A percentile compares a stretch with the other conserved stretches of the same genome.
Evolutionary conservation across 1,140 invertebrate genomes (phyloP).

Genomic region (Lamellibrachia luymesi): DNA sequence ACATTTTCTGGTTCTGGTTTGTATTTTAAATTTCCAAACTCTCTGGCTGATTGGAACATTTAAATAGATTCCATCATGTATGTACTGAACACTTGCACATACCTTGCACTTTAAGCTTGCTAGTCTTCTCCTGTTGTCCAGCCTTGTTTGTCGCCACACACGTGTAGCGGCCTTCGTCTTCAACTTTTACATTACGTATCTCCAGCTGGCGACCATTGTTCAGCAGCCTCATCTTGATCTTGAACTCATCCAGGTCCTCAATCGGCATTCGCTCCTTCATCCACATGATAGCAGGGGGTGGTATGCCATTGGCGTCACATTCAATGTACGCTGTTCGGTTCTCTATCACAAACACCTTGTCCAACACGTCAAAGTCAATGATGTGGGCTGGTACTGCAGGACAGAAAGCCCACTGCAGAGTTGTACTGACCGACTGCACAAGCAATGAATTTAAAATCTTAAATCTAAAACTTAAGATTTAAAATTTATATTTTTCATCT

Average conservation of each 20-base stretch:
- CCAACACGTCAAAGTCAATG: conserved; percentile 34
- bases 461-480: no score
- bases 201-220: conserved; percentile 26
- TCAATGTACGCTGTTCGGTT: conserved; percentile 48
- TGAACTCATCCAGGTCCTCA: conserved; percentile 41
- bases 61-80: no score
- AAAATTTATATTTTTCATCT: no score
- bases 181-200: conserved; percentile 32
- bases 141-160: conserved; percentile 53
- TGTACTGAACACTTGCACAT: neutral
- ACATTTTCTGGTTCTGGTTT: no score
- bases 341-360: conserved; percentile 39
- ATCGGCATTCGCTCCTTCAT: conserved; percentile 42
- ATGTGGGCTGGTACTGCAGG: conserved; percentile 57
- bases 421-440: neutral
- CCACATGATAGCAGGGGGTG: conserved; percentile 59
- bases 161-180: conserved; percentile 47
- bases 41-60: no score
- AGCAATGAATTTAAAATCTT: no score
- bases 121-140: conserved; percentile 40
- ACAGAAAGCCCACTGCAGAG: conserved; percentile 11
- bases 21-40: no score
- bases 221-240: conserved; percentile 32
- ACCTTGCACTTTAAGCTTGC: conserved; percentile 41
- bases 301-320: conserved; percentile 58